These are phyloP conservation scores for Hephaestus fuliginosus DNA, from an alignment of 2,797 vertebrate species.

Conservation along the genomic window DNA sequence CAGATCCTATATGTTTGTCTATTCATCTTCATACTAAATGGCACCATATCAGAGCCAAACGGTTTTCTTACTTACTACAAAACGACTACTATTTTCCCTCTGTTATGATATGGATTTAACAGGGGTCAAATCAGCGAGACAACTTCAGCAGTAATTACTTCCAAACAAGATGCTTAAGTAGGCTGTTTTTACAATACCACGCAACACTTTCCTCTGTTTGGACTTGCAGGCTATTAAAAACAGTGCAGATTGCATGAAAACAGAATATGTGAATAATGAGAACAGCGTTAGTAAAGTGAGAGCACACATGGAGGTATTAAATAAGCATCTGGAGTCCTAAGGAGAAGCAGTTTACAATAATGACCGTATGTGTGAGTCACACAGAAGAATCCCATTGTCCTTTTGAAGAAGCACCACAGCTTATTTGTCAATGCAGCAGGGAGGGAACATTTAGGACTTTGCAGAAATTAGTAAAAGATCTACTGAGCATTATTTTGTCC, in stretches of 20 bases:
- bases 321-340: slow-evolving; percentile 40
- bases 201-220: slow-evolving; percentile 49
- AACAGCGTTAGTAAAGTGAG: slow-evolving; percentile 26
- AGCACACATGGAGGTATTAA: slow-evolving; percentile 35
- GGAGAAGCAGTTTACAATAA: slow-evolving; percentile 18
- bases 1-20: slow-evolving; percentile 37
- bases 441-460: slow-evolving; percentile 9
- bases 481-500: not conserved
- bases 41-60: slow-evolving; percentile 43
- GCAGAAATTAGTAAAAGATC: not conserved
- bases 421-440: slow-evolving; percentile 8
- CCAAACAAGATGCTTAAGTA: slow-evolving; percentile 55
- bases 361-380: slow-evolving; percentile 19
- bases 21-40: slow-evolving; percentile 33
- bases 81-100: slow-evolving; percentile 50
- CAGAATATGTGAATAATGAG: slow-evolving; percentile 41
- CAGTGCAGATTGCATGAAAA: slow-evolving; percentile 44
- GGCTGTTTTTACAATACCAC: slow-evolving; percentile 55
- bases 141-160: slow-evolving; percentile 51
- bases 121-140: slow-evolving; percentile 33
- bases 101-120: slow-evolving; percentile 52
- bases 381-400: not conserved
- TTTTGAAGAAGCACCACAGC: slow-evolving; percentile 1
- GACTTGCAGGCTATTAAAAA: slow-evolving; percentile 21
- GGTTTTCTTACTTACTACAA: slow-evolving; percentile 25